These are phyloP conservation scores for Helicoverpa zea DNA, from an alignment of 1,140 invertebrate species.

Conservation along the genomic window DNA sequence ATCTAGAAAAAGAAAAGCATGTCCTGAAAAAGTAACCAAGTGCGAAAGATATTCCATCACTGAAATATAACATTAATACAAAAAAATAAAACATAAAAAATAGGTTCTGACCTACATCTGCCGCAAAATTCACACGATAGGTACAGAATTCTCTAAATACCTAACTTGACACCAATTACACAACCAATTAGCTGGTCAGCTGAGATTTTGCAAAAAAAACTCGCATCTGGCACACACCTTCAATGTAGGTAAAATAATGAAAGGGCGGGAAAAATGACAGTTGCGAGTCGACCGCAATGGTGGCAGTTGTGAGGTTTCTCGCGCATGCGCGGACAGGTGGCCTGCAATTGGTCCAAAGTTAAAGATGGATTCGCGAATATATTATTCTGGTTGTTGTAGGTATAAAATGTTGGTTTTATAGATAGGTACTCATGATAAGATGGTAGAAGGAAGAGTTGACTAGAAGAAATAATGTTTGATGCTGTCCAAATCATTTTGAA, in stretches of 20 bases:
- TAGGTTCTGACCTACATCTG: conserved; percentile 23
- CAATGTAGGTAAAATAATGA: conserved; percentile 60
- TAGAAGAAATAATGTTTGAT: too few species aligned
- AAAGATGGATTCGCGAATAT: conserved; percentile 31
- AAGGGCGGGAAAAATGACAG: conserved; percentile 78
- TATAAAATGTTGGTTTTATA: neutral
- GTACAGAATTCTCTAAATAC: conserved; percentile 38
- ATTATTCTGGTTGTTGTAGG: neutral
- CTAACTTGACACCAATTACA: conserved; percentile 42
- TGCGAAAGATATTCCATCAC: too few species aligned
- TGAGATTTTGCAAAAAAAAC: conserved; percentile 64
- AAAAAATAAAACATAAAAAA: neutral
- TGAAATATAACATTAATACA: neutral
- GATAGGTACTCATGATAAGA: too few species aligned
- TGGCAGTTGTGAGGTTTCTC: conserved; percentile 70
- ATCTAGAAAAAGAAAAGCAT: too few species aligned
- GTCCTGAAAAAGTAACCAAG: too few species aligned
- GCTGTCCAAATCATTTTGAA: too few species aligned
- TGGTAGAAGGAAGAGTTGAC: too few species aligned
- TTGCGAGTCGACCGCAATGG: conserved; percentile 76
- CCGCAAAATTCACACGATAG: conserved; percentile 18
- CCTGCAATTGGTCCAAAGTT: conserved; percentile 64
- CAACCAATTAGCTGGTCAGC: conserved; percentile 62
- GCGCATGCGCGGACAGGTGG: conserved; percentile 74
- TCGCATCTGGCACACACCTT: conserved; percentile 66